A percentile compares a stretch with the other conserved stretches of the same genome.
phyloP scores from a whole-genome alignment of 2,888 invertebrate genomes.

The Strigamia crassipes region DNA sequence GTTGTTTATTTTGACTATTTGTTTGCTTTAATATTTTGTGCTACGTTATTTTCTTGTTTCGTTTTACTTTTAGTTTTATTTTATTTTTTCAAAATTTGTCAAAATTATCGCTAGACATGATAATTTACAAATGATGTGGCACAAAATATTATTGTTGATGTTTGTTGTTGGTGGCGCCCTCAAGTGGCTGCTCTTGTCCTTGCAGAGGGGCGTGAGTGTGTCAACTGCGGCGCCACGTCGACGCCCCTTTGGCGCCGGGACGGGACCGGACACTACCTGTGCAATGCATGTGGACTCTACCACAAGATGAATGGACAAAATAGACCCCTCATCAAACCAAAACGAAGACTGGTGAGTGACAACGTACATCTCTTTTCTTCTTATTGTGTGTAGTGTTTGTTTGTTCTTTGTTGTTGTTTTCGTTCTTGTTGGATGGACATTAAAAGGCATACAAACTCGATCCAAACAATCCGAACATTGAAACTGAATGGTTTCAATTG shows the following conservation, averaged over 20 bases:
- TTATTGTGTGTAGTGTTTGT: background rate
- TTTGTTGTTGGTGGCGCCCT: slow-evolving; percentile 30
- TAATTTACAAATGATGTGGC: slow-evolving; percentile 12
- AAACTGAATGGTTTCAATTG: background rate
- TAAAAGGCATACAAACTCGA: background rate
- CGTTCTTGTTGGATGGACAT: background rate
- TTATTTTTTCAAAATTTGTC: background rate
- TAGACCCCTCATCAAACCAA: slow-evolving; percentile 97
- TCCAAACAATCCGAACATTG: background rate
- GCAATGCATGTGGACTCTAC: slow-evolving; percentile 99
- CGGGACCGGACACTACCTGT: slow-evolving; percentile 90
- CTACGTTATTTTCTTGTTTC: background rate
- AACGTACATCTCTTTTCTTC: slow-evolving; percentile 30
- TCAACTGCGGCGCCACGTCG: slow-evolving; percentile 98
- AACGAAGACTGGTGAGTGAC: slow-evolving; percentile 97
- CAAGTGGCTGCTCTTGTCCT: slow-evolving; percentile 32
- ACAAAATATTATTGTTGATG: slow-evolving; percentile 8
- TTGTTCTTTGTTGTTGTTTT: background rate
- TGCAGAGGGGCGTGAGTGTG: slow-evolving; percentile 94
- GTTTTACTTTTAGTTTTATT: background rate
- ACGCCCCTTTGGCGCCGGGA: slow-evolving; percentile 99
- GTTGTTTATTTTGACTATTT: background rate
- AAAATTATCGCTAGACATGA: background rate
- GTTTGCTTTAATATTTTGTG: background rate
- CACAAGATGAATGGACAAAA: slow-evolving; percentile 99